phyloP scores from a whole-genome alignment of 1,140 invertebrate species.

The Bilobella aurantiaca region DNA sequence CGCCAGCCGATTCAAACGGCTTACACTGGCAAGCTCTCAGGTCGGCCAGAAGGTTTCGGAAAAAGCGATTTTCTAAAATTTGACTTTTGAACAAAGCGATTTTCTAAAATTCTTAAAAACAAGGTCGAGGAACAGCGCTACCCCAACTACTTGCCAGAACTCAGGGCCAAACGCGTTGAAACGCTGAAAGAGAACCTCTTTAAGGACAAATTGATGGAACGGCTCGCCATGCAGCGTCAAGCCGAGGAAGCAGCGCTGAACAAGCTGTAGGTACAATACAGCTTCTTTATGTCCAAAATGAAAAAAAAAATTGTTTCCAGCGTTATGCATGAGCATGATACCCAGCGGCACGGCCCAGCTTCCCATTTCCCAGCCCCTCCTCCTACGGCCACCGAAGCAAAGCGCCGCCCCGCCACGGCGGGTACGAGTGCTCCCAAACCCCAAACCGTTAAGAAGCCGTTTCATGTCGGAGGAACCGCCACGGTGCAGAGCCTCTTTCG shows the following conservation, averaged over 20 bases:
- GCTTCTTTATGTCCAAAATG: neutral
- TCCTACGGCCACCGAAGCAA: neutral
- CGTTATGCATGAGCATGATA: neutral
- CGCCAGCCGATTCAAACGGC: neutral
- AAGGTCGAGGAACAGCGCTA: neutral
- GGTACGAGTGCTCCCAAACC: neutral
- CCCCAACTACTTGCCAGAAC: neutral
- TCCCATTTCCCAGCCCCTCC: neutral
- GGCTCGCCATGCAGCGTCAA: neutral
- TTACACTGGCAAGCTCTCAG: neutral
- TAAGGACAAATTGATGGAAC: neutral
- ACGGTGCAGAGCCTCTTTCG: neutral
- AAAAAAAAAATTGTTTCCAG: neutral
- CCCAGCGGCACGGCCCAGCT: neutral
- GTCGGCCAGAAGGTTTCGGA: too few relatives aligned
- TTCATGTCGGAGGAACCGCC: neutral
- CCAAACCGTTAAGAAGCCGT: neutral
- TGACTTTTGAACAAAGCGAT: too few relatives aligned
- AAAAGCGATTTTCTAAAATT: too few relatives aligned
- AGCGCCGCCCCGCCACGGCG: neutral
- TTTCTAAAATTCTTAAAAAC: too few relatives aligned
- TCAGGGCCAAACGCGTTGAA: neutral
- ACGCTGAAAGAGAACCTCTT: neutral
- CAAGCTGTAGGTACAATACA: neutral
- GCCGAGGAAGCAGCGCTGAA: neutral